These are phyloP conservation scores for Lepidothrix coronata DNA, from an alignment of 2,113 vertebrate genomes.

Conservation along the genomic window DNA sequence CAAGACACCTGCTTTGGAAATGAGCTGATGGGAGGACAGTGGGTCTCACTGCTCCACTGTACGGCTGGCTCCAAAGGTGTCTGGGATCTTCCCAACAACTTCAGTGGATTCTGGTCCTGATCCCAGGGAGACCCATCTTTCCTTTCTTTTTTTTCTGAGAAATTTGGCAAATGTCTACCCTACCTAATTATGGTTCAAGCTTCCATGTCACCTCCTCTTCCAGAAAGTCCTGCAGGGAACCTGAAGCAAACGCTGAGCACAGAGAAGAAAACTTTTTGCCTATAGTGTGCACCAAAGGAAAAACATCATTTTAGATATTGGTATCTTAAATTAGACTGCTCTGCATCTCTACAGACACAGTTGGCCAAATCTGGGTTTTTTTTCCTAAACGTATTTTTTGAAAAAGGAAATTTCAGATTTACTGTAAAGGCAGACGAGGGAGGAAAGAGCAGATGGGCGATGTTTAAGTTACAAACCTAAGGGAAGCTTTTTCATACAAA, in stretches of 20 bases:
- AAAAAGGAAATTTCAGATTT: constrained; percentile 65
- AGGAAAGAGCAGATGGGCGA: constrained; percentile 71
- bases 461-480: constrained; percentile 76
- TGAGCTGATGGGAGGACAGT: not conserved
- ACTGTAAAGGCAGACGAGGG: constrained; percentile 65
- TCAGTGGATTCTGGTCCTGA: not conserved
- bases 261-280: not conserved
- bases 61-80: fast-evolving
- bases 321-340: not conserved
- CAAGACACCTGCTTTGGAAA: not conserved
- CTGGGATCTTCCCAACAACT: not conserved
- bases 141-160: not conserved
- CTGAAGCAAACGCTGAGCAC: not conserved
- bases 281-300: not conserved
- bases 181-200: not conserved
- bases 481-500: constrained; percentile 73
- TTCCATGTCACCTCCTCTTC: not conserved
- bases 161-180: not conserved
- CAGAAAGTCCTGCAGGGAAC: not conserved
- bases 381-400: not conserved
- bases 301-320: not conserved
- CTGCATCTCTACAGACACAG: not conserved
- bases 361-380: constrained; percentile 13
- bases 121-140: not conserved
- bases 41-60: not conserved